Conservation (phyloP, 2,797 vertebrate species). For the Danionella dracula region DNA sequence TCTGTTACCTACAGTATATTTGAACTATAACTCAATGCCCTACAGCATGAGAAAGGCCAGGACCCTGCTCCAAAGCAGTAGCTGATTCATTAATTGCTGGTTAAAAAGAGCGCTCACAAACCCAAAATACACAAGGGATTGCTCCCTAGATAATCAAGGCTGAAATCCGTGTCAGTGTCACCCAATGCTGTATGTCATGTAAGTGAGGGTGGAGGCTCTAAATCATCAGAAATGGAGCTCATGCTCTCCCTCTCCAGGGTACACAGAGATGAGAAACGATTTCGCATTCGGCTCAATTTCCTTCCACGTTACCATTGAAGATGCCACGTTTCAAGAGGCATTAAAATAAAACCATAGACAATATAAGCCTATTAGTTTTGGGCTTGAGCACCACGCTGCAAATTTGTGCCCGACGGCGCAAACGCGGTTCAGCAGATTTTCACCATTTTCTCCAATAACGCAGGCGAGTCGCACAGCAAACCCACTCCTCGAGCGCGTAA, state of each 20-base stretch:
- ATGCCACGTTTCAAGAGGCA: background rate
- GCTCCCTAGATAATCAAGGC: background rate
- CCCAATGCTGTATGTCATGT: slow-evolving; percentile 6
- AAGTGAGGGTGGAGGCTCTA: slow-evolving; percentile 21
- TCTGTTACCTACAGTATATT: no score
- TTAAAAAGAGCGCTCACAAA: no score
- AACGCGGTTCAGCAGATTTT: slow-evolving; percentile 31
- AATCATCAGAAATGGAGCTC: slow-evolving; percentile 15
- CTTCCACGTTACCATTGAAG: background rate
- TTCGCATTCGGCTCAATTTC: slow-evolving; percentile 14
- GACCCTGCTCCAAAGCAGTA: no score
- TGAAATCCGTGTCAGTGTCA: background rate
- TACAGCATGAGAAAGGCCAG: no score
- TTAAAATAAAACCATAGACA: background rate
- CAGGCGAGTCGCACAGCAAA: slow-evolving; percentile 5
- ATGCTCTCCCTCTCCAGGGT: slow-evolving; percentile 3
- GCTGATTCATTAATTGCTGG: no score
- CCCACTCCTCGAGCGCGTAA: slow-evolving; percentile 1
- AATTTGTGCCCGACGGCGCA: slow-evolving; percentile 5
- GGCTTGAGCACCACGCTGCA: background rate
- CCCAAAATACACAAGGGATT: no score
- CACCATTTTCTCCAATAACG: slow-evolving; percentile 35
- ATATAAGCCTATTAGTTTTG: background rate
- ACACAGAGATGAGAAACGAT: background rate
- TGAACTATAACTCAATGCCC: no score